Percentiles rank a stretch among this genome's conserved stretches.
Conservation (phyloP, 1,140 invertebrate genomes). For the Drosophila mayri region DNA sequence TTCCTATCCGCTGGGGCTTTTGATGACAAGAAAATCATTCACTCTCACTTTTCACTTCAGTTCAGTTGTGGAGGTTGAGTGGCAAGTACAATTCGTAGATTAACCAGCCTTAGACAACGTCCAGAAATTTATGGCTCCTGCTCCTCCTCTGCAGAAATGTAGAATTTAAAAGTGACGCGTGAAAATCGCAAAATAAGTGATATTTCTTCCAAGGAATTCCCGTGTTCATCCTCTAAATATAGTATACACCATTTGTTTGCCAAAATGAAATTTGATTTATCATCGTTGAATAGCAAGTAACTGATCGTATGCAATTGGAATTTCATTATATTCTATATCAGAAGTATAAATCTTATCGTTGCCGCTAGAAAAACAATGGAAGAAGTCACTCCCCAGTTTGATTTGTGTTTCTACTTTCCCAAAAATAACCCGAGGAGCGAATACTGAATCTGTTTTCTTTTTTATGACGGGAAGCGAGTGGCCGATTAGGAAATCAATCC, state of each 20-base stretch:
- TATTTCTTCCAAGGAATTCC: conserved; percentile 25
- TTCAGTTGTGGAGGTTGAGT: conserved; percentile 1
- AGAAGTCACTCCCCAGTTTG: conserved; percentile 17
- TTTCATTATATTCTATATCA: conserved; percentile 27
- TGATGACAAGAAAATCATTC: conserved; percentile 68
- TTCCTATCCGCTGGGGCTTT: conserved; percentile 7
- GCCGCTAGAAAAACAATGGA: background rate
- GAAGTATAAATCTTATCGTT: conserved; percentile 28
- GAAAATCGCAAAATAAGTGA: conserved; percentile 25
- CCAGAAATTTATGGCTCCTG: conserved; percentile 50
- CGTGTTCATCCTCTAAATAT: conserved; percentile 43
- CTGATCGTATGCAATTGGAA: conserved; percentile 41
- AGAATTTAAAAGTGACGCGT: conserved; percentile 25
- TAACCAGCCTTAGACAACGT: conserved; percentile 4
- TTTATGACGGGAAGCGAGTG: conserved; percentile 17
- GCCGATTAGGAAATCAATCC: conserved; percentile 28
- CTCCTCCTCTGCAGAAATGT: conserved; percentile 7
- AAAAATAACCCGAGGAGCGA: background rate
- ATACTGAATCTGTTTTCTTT: conserved; percentile 10
- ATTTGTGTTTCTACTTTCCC: background rate
- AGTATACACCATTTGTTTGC: conserved; percentile 24
- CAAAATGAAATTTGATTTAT: conserved; percentile 20
- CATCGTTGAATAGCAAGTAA: conserved; percentile 34
- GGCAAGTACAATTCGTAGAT: conserved; percentile 45
- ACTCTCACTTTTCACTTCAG: conserved; percentile 78